These are phyloP conservation scores for Ammodytes marinus DNA, from an alignment of 2,113 vertebrate genomes.

Conservation along the genomic window DNA sequence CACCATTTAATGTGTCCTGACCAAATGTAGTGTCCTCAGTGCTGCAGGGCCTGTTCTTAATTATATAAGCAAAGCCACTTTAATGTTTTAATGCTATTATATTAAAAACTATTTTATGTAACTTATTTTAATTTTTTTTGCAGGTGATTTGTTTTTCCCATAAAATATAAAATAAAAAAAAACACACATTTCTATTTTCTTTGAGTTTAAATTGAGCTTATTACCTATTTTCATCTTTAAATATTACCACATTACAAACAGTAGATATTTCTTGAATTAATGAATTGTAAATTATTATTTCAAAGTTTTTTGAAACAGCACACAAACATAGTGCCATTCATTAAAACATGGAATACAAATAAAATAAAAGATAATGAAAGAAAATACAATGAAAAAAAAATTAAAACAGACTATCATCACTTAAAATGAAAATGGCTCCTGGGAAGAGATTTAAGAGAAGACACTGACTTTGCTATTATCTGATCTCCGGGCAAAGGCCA, in stretches of 20 bases:
- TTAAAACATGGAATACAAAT: neutral
- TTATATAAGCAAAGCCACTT: neutral
- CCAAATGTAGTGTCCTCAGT: neutral
- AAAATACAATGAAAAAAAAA: neutral
- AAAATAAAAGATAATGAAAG: neutral
- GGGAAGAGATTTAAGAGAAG: neutral
- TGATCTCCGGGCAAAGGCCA: neutral
- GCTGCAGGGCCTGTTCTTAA: neutral
- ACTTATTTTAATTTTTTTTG: neutral
- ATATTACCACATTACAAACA: neutral
- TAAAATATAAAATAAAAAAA: neutral
- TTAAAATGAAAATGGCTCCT: neutral
- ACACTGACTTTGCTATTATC: too few relatives aligned
- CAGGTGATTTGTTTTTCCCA: neutral
- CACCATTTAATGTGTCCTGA: neutral
- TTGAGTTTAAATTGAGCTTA: neutral
- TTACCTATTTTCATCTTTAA: neutral
- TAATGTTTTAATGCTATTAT: neutral
- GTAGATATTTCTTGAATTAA: neutral
- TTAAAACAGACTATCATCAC: neutral
- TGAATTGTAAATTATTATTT: neutral
- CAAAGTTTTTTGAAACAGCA: constrained; percentile 15
- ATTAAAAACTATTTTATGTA: neutral
- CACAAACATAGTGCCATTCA: neutral
- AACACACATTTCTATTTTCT: neutral